A percentile compares a stretch with the other conserved stretches of the same genome.
phyloP scores from a whole-genome alignment of 2,888 invertebrate genomes.

The Sphinx pinastri region DNA sequence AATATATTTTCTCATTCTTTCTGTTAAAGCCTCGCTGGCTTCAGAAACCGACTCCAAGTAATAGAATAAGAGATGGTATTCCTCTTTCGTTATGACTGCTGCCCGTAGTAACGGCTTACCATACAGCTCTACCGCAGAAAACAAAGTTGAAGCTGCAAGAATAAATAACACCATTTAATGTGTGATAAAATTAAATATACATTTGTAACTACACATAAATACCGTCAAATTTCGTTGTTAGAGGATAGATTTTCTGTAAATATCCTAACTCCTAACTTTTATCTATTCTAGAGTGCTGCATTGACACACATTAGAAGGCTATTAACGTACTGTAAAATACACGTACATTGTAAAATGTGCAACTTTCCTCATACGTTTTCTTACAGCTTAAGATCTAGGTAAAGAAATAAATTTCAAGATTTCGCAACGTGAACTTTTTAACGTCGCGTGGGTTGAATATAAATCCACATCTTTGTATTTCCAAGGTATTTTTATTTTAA shows the following conservation, averaged over 20 bases:
- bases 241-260: too few species aligned
- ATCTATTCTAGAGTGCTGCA: not conserved
- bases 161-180: constrained; percentile 43
- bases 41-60: constrained; percentile 79
- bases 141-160: constrained; percentile 81
- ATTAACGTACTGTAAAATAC: constrained; percentile 1
- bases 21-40: constrained; percentile 75
- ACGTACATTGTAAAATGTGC: not conserved
- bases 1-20: constrained; percentile 78
- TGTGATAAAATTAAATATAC: not conserved
- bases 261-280: not conserved
- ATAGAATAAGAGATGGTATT: constrained; percentile 82
- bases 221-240: too few species aligned
- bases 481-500: not conserved
- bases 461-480: constrained; percentile 2
- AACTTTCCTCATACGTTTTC: constrained; percentile 12
- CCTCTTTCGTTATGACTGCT: constrained; percentile 78
- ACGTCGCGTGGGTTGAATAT: not conserved
- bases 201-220: not conserved
- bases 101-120: constrained; percentile 84
- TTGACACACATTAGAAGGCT: not conserved
- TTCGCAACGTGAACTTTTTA: constrained; percentile 8
- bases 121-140: constrained; percentile 86
- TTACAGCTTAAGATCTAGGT: constrained; percentile 11
- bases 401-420: constrained; percentile 18